Evolutionary conservation across 1,140 invertebrate species (phyloP).

Genomic region (Sinella curviseta): DNA sequence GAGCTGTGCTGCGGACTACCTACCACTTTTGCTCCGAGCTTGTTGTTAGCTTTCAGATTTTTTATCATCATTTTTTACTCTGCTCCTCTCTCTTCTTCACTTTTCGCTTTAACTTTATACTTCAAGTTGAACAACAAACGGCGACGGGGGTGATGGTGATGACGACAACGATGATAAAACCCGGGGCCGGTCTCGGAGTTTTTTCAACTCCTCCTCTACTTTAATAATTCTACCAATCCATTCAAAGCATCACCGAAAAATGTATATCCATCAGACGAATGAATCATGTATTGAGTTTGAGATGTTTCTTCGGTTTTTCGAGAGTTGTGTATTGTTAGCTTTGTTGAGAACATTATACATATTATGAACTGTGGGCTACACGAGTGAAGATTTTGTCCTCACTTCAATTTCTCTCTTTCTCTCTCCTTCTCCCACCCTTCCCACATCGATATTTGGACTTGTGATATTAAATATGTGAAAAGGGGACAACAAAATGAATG

Average conservation of each 20-base stretch:
- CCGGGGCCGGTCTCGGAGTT: conserved; percentile 14
- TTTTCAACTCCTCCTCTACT: conserved; percentile 50
- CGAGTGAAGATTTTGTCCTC: background rate
- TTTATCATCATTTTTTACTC: conserved; percentile 8
- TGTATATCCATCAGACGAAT: conserved; percentile 32
- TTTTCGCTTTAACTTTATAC: conserved; percentile 14
- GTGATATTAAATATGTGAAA: conserved; percentile 5
- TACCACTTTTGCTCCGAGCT: background rate
- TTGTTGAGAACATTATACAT: too few relatives aligned
- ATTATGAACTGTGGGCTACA: background rate
- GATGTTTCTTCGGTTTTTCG: conserved; percentile 6
- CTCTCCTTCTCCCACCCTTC: background rate
- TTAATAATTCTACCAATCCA: conserved; percentile 51
- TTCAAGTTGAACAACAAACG: conserved; percentile 6
- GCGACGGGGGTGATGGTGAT: conserved; percentile 17
- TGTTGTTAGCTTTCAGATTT: background rate
- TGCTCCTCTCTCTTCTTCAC: background rate
- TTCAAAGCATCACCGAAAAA: conserved; percentile 41
- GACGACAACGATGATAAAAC: conserved; percentile 27
- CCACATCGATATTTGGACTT: conserved; percentile 12
- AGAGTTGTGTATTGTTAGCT: background rate
- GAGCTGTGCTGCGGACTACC: background rate
- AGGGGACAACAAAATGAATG: background rate
- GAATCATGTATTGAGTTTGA: conserved; percentile 41
- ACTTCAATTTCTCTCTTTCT: conserved; percentile 25